phyloP scores from a whole-genome alignment of 1,140 invertebrate genomes.

The Aricia agestis region DNA sequence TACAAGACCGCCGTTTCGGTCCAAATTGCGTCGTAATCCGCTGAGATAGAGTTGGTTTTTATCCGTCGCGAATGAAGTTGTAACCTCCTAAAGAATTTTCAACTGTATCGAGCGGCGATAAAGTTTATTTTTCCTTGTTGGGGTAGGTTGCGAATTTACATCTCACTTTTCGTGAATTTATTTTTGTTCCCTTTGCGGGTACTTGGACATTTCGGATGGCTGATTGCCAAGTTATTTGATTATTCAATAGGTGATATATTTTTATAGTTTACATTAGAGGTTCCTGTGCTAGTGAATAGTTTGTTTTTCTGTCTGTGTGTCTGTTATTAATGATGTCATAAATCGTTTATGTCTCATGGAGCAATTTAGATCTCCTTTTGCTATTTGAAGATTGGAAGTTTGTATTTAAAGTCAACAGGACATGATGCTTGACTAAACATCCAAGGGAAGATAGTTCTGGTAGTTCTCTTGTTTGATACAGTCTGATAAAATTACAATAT shows the following conservation, averaged over 20 bases:
- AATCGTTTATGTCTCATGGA: neutral
- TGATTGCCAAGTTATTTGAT: conserved; percentile 54
- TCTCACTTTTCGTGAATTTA: conserved; percentile 53
- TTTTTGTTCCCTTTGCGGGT: conserved; percentile 53
- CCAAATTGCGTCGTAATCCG: neutral
- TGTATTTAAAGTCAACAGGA: no score
- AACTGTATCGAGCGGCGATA: neutral
- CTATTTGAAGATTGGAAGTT: no score
- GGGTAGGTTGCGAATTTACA: conserved; percentile 2
- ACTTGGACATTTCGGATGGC: conserved; percentile 46
- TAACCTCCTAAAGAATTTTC: neutral
- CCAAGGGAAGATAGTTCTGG: no score
- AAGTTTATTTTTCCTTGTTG: conserved; percentile 19
- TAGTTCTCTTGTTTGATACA: no score
- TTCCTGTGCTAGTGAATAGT: neutral
- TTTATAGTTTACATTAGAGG: conserved; percentile 27
- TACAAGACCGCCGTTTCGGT: neutral
- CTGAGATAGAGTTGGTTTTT: neutral
- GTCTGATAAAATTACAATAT: no score
- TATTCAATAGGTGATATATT: conserved; percentile 43
- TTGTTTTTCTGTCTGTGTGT: conserved; percentile 11
- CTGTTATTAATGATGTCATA: neutral
- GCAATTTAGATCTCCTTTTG: neutral
- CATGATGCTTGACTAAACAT: no score
- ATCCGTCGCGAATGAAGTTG: neutral